Base-by-base conservation (phyloP, 92 coral and sea anemone genomes). In the Diadumene lineata region DNA sequence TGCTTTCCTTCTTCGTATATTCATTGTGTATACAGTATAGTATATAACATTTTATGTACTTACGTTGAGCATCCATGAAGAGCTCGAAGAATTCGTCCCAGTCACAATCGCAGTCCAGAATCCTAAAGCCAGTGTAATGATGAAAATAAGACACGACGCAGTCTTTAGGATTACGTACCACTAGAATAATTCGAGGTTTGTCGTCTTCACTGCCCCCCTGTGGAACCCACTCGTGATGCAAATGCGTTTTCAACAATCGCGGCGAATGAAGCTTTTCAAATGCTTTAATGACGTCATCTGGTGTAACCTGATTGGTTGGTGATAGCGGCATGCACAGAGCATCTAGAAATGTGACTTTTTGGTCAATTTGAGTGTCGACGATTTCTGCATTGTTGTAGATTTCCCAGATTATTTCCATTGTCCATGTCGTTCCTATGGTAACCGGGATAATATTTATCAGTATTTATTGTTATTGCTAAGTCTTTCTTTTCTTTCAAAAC, bases 81-180 rank as follows among this genome's bases (percentile, higher is more conserved):
- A 57, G 74, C 43, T 83, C 87, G 26, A 77, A 77, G 53, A 68
- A 83, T 55, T 83, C 82, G 38, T 70, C 67, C 63, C 82, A 80
- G 23, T 60, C 66, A 33, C 76, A 70, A 62, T 68, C 62, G 24
- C 76, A 73, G 21, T 61, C 61, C 50, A 74, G 64, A 31, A 76
- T 69, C 3, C 60, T 79, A 51, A 80, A 60, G 17, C 75, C 48
- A 1, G 71, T 74, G 25, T 79, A 79, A 0, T 76, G 78, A 30
- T 77, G 69, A 44, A 56, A 83, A 56, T 76, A 83, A 0, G 87
- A 83, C 16, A 83, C 83, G 16, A 31, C 79, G 19, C 69, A 74
- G 29, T 82, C 87, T 29, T 70, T 77, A 9, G 87, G 87, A 64
- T 77, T 77, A 16, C 87, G 80, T 0, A 69, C 74, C 48, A 83